A percentile compares a stretch with the other conserved stretches of the same genome.
These are phyloP conservation scores for Ondatra zibethicus DNA, from an alignment of 2,113 vertebrate species.

Conservation along the genomic window DNA sequence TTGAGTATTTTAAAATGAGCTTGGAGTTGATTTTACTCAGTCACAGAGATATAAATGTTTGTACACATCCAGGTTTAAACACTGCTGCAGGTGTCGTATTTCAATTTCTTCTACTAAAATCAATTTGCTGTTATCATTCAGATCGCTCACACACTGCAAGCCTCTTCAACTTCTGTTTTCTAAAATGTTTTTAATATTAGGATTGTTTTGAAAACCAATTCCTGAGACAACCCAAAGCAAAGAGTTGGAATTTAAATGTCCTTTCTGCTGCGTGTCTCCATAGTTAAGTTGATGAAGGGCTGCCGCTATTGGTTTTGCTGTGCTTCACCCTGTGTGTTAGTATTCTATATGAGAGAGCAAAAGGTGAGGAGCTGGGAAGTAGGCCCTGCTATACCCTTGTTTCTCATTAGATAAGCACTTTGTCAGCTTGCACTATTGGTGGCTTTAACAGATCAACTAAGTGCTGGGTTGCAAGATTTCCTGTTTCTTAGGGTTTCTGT, in stretches of 20 bases:
- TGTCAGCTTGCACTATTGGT: background rate
- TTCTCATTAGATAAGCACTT: background rate
- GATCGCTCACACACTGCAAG: slow-evolving; percentile 51
- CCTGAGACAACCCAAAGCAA: slow-evolving; percentile 42
- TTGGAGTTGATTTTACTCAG: slow-evolving; percentile 70
- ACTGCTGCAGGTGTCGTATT: slow-evolving; percentile 69
- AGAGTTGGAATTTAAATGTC: slow-evolving; percentile 71
- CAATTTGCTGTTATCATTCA: slow-evolving; percentile 71
- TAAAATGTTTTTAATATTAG: slow-evolving; percentile 78
- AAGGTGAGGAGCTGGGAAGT: slow-evolving; percentile 25
- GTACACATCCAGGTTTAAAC: slow-evolving; percentile 65
- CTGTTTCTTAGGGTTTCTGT: background rate
- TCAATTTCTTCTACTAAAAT: slow-evolving; percentile 78
- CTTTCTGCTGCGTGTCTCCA: slow-evolving; percentile 56
- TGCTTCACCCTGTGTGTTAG: background rate
- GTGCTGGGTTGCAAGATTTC: background rate
- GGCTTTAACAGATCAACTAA: background rate
- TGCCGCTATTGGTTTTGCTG: slow-evolving; percentile 52
- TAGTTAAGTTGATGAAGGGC: slow-evolving; percentile 65
- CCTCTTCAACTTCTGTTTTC: slow-evolving; percentile 71
- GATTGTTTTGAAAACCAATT: slow-evolving; percentile 74
- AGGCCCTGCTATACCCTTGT: background rate
- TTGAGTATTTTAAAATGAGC: slow-evolving; percentile 76
- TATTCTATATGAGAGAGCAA: background rate
- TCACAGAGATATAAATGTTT: slow-evolving; percentile 72